Evolutionary conservation across 2,797 vertebrate species (phyloP), one percentile per base, ranked within the genome.

Genomic region (Monodelphis domestica): DNA sequence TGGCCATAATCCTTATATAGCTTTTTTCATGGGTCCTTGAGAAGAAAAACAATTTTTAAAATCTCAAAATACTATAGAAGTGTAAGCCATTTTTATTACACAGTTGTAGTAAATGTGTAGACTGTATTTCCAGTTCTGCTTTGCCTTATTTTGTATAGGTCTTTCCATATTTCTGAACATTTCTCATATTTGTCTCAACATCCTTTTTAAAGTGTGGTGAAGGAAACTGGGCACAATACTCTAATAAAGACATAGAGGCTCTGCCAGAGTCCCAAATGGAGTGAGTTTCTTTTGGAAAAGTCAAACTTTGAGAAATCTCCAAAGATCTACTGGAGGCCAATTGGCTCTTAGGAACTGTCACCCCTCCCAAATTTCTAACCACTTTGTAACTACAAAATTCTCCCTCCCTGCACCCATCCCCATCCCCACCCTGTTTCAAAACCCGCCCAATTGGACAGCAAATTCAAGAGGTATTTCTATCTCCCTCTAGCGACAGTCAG

Each of bases 321-420:
- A 1, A 12, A 21, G 53, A 28, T 54, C 89, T 55, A 53, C 78
- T 29, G 51, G 26, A 1, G 9, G 28, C 45, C 21, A 2, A 0
- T n/a, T 1, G n/a, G 90, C 50, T 38, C 29, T 2, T 4, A 55
- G 38, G 57, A 54, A 2, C 70, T 50, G 70, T 84, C 21, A 84
- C 2, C 45, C 57, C 87, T 50, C 26, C 24, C 54, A 51, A 0
- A 54, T 15, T n/a, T 53, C 21, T 84, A 21, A 0, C 12, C 30
- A 26, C 57, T 30, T 54, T 7, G 57, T 70, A 33, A 30, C 15
- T 54, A 24, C 45, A 0, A 12, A 38, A 9, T 9, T 50, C 51
- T 21, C 45, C n/a, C 10, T 57, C 7, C 0, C 12, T 12, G n/a
- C 0, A 38, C 15, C 78, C 28, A 2, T 26, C 26, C 7, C 6